These are phyloP conservation scores for Listrodromus nycthemerus DNA, from an alignment of 2,888 invertebrate genomes.

Conservation along the genomic window DNA sequence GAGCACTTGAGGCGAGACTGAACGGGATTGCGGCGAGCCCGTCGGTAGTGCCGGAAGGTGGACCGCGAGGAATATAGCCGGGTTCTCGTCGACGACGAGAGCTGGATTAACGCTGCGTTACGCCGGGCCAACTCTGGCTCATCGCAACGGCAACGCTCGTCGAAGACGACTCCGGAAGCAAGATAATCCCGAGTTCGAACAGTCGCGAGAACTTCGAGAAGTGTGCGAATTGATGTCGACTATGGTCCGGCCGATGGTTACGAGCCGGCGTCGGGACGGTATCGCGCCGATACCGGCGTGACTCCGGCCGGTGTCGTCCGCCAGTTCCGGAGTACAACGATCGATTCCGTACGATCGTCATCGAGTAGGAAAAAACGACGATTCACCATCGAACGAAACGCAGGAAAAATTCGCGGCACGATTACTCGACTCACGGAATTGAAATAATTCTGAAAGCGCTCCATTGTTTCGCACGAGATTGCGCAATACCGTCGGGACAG, in stretches of 20 bases:
- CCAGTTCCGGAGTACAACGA: background rate
- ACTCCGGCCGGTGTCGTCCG: no score
- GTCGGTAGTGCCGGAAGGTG: slow-evolving; percentile 27
- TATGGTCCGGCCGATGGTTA: no score
- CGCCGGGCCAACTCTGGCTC: slow-evolving; percentile 53
- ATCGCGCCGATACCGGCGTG: no score
- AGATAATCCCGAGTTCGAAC: slow-evolving; percentile 8
- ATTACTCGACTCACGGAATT: slow-evolving; percentile 16
- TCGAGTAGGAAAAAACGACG: background rate
- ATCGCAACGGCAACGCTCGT: background rate
- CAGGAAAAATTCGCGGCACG: slow-evolving; percentile 14
- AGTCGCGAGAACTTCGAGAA: background rate
- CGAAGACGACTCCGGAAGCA: slow-evolving; percentile 1
- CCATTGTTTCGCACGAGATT: slow-evolving; percentile 43
- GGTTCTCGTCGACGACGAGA: slow-evolving; percentile 40
- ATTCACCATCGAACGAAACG: background rate
- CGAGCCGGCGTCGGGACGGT: no score
- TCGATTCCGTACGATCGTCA: background rate
- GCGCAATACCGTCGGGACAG: slow-evolving; percentile 2
- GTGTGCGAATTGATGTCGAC: background rate
- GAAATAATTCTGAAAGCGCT: slow-evolving; percentile 33
- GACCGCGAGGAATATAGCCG: slow-evolving; percentile 44
- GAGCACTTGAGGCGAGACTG: slow-evolving; percentile 70
- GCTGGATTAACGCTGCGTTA: slow-evolving; percentile 54
- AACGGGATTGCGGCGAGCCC: slow-evolving; percentile 67